Conservation (phyloP, 2,888 invertebrate genomes). For the Scotopteryx bipunctaria region DNA sequence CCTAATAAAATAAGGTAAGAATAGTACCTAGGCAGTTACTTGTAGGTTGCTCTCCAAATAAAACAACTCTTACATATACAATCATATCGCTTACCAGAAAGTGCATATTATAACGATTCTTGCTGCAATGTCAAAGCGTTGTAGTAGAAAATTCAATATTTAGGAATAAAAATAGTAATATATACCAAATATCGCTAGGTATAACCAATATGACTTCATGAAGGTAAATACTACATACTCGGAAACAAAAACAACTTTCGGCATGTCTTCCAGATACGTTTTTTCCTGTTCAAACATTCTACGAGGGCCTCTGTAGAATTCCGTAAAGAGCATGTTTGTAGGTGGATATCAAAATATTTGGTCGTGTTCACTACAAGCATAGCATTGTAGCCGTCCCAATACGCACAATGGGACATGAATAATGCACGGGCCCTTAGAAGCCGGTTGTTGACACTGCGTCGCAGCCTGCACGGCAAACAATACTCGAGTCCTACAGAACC, state of each 20-base stretch:
- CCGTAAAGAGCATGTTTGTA: constrained; percentile 7
- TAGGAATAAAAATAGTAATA: no score
- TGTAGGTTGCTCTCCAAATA: no score
- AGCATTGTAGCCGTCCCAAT: constrained; percentile 31
- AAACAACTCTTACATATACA: no score
- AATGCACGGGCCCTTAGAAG: constrained; percentile 61
- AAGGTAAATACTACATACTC: no score
- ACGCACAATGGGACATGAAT: constrained; percentile 67
- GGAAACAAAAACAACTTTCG: neutral
- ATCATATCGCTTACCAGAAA: no score
- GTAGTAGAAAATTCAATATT: no score
- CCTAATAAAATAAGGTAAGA: neutral
- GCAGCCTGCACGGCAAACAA: constrained; percentile 44
- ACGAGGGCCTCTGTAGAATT: neutral
- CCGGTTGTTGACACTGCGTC: constrained; percentile 65
- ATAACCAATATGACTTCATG: no score
- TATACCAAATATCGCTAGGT: no score
- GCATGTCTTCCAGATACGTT: neutral
- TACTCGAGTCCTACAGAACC: constrained; percentile 41
- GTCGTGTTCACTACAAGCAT: constrained; percentile 15
- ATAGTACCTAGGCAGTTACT: no score
- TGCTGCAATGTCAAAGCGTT: no score
- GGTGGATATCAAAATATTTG: constrained; percentile 21
- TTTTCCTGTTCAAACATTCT: constrained; percentile 9
- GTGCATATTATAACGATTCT: no score